Evolutionary conservation across 2,888 invertebrate genomes (phyloP), one percentile per base, ranked within the genome.

Genomic region (Criorhina ranunculi): DNA sequence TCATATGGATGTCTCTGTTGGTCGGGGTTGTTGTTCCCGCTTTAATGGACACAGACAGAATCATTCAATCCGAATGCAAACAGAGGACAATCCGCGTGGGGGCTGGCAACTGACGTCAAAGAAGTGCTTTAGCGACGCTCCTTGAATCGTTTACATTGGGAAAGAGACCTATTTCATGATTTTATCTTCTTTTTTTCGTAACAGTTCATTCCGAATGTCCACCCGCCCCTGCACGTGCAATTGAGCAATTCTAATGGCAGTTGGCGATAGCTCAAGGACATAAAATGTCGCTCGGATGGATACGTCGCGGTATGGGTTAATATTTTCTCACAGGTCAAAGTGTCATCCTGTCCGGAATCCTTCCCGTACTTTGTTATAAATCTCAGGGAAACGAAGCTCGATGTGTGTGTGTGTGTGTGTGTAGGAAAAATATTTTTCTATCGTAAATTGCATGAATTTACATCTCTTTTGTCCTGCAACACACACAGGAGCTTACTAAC

Each of bases 21-120:
- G 64, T 12, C 33, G 77, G 33, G 60, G 70, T 75, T 76, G 76
- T 76, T 72, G 60, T 80, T 70, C 73, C 80, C 76, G 82, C 70
- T 87, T 86, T 86, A 87, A 86, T 87, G 81, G 75, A 86, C 86
- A 75, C 80, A 77, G 78, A 86, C 86, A 86, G 79, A 82, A 55
- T 67, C 73, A 72, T 82, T 72, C 75, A 82, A 82, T 82, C 62
- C 69, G 60, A 86, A 69, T 86, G 72, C 66, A 82, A 86, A 78
- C 82, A 82, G 46, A 62, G 75, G 46, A 78, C 69, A 46, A n/a
- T 37, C 60, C 44, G 49, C 15, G 69, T 17, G 12, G 33, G 33
- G 31, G 33, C 49, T 53, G 24, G n/a, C 31, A 57, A 53, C 55
- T 44, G 59, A 75, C 44, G 31, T 29, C 69, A 53, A 55, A 76